These are phyloP conservation scores for Aelia acuminata DNA, from an alignment of 2,888 invertebrate species.

Conservation along the genomic window DNA sequence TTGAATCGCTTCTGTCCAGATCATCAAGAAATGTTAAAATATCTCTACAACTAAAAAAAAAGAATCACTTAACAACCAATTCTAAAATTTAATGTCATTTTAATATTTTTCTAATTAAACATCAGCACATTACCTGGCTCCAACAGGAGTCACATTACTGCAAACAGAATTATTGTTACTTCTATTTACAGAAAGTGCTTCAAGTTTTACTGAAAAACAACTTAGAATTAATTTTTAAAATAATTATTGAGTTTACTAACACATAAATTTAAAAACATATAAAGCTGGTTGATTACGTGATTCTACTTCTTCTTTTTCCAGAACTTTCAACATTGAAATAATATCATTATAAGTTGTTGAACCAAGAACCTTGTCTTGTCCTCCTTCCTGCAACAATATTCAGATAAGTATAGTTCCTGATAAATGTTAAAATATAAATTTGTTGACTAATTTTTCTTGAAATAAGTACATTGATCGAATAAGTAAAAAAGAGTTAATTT, in stretches of 20 bases:
- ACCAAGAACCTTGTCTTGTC: conserved; percentile 66
- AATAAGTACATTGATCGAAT: too few relatives aligned
- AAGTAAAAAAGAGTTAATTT: too few relatives aligned
- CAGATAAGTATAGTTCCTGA: background rate
- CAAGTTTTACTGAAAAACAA: conserved; percentile 62
- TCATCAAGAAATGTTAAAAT: conserved; percentile 78
- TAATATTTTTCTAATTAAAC: too few relatives aligned
- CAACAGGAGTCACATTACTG: conserved; percentile 62
- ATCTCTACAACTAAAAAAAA: conserved; percentile 72
- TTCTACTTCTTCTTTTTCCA: conserved; percentile 70
- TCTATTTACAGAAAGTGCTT: conserved; percentile 62
- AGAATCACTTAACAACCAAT: conserved; percentile 52
- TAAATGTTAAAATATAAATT: too few relatives aligned
- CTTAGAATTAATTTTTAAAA: background rate
- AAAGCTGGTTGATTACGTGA: conserved; percentile 59
- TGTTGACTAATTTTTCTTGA: too few relatives aligned
- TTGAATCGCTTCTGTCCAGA: conserved; percentile 73
- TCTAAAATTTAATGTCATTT: background rate
- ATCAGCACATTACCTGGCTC: conserved; percentile 58
- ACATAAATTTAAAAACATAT: background rate
- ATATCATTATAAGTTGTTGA: conserved; percentile 70
- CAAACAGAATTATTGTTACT: conserved; percentile 64
- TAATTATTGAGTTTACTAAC: background rate
- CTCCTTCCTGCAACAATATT: conserved; percentile 59
- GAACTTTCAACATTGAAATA: conserved; percentile 70